Base-by-base conservation (phyloP, 2,888 invertebrate genomes). In the Diadegma fenestrale region DNA sequence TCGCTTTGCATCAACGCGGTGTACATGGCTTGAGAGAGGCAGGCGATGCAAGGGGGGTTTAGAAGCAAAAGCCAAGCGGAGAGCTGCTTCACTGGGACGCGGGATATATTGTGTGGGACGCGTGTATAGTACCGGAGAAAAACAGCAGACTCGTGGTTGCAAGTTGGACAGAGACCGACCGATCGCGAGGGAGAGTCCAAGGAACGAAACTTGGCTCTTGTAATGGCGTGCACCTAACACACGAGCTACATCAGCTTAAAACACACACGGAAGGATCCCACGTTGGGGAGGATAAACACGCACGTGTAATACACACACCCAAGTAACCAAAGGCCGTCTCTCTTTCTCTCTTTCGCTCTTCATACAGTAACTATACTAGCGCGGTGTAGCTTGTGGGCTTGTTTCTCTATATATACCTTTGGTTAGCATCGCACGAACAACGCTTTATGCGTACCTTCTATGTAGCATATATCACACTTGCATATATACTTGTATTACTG, bases 181-280 rank as follows among this genome's bases (percentile, higher is more conserved):
- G 69, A 63, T 61, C 8, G 66, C 8, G 66, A 77, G 61, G 17
- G 26, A 45, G 48, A 22, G 63, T 19, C 37, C 54, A 48, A 82
- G 71, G 82, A 79, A 82, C n/a, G 84, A 73, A 80, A 78, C 80
- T 86, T 81, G 37, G 81, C 68, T 37, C 37, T 66, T 83, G 76
- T 87, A 88, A 88, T 88, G 88, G 86, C 88, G 88, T 87, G 84
- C 86, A 83, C 76, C 82, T 37, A 79, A 64, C 45, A 77, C 45
- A 85, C 86, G 80, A 86, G 82, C 80, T 79, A 61, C 69, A n/a
- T n/a, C n/a, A 81, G 86, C 84, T 87, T 61, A 87, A 88, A 88
- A 88, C 85, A 86, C 84, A 85, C 86, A 86, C 84, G 84, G 88
- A 87, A 84, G 81, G 82, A 88, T 88, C 86, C 86, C 86, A 86